Evolutionary conservation across 2,113 vertebrate species (phyloP), one percentile per base, ranked within the genome.

Genomic region (Mystacornis crossleyi): DNA sequence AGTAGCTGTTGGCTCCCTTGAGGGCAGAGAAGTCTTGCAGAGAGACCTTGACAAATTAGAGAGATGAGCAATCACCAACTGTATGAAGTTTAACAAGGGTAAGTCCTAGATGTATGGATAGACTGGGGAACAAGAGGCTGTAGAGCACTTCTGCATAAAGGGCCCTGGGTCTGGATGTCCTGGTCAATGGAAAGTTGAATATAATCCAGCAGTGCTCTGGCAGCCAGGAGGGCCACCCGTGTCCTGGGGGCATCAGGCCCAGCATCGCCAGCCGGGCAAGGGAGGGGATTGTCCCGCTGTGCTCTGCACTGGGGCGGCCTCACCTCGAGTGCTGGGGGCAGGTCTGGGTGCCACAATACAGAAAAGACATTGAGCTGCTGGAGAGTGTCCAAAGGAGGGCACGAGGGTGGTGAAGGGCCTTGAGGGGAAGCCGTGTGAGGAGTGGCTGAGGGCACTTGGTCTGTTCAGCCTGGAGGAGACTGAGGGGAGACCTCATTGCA

Each of bases 141-240:
- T 24, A 51, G 24, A 24, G 15, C 19, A n/a, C 16, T 3, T 1
- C 31, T 45, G 17, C n/a, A 43, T 34, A n/a, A 70, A 12, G 7
- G 43, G 31, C 13, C 5, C 16, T 60, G 15, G 6, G 11, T 0
- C 24, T 51, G 18, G 10, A 5, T 0, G 6, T 50, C 12, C 24
- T 43, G 19, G 12, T 34, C 1, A 1, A 3, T 34, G 45, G 1
- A 4, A 51, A 9, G 12, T 0, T 60, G 15, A 50, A 19, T 0
- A 15, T 6, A 5, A 42, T 11, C 0, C 5, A 28, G 23, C 65
- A 58, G 29, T 69, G 18, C 53, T 65, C 29, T 48, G 64, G 21
- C 34, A 69, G 53, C 23, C 18, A 50, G 43, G 23, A 58, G 64
- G 5, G 13, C 17, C 62, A 20, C 6, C 10, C 1, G 0, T 57